Conservation (phyloP, 2,888 invertebrate species). For the Allacma fusca region DNA sequence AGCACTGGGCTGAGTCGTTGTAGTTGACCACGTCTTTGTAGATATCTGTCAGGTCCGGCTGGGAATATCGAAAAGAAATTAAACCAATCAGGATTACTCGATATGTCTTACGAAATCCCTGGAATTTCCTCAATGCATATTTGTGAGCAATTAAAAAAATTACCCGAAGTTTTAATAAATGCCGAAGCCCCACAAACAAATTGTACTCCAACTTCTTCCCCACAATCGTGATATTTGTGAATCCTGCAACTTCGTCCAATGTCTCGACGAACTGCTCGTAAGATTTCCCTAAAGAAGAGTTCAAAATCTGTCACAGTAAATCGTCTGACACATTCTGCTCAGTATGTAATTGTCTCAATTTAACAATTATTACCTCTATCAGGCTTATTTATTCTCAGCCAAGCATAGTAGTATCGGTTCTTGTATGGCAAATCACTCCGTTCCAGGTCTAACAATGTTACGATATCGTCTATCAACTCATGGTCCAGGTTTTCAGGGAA, state of each 20-base stretch:
- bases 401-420: slow-evolving; percentile 30
- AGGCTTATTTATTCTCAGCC: slow-evolving; percentile 13
- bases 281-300: not conserved
- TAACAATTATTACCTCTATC: slow-evolving; percentile 21
- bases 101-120: no score
- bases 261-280: slow-evolving; percentile 21
- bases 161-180: slow-evolving; percentile 34
- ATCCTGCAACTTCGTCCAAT: slow-evolving; percentile 30
- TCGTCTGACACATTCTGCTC: no score
- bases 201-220: slow-evolving; percentile 24
- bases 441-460: not conserved
- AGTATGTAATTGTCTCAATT: no score
- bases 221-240: slow-evolving; percentile 25
- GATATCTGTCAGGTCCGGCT: slow-evolving; percentile 38
- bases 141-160: no score
- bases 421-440: not conserved
- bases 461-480: slow-evolving; percentile 28
- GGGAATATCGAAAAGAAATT: not conserved
- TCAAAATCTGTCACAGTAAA: no score
- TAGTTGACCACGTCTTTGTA: slow-evolving; percentile 26
- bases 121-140: no score
- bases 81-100: no score
- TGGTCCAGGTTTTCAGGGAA: slow-evolving; percentile 35
- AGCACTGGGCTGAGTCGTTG: slow-evolving; percentile 9
- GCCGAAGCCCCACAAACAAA: slow-evolving; percentile 43